Evolutionary conservation across 35 echinoderm and acorn worm species (phyloP), one percentile per base, ranked within the genome.

Genomic region (Amphiura filiformis): DNA sequence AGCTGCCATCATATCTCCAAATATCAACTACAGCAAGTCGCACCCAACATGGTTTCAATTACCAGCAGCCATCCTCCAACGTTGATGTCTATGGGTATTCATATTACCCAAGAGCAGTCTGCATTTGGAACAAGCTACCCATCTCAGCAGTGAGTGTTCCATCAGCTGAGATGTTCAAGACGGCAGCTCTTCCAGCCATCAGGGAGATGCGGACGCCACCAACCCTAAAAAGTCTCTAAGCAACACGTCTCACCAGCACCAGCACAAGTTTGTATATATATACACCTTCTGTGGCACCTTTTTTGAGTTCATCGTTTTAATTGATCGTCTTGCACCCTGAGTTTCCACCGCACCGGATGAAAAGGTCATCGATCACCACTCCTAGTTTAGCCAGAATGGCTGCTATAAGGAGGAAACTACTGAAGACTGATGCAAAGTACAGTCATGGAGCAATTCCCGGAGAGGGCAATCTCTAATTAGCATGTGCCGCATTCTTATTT

Each of bases 1-100:
- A n/a, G 28, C 28, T 86, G 75, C 84, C 84, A 75, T 65, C 84
- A 32, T 86, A 32, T 39, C 30, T 75, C 33, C 34, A 75, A 75
- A 52, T 76, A 23, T 2, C 61, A 5, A 70, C 61, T 23, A 15
- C 61, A 80, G 13, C 31, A 33, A 37, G 78, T 36, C 78, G 38
- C 78, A 33, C 1, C 30, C 34, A 37, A 13, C 78, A 80, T n/a
- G 17, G 34, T 23, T 36, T 23, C 34, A 80, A 36, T 1, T 80
- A 80, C n/a, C 30, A 35, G n/a, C 78, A 80, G 35, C 9, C 78
- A 36, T 15, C 9, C 78, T 80, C 78, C 9, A 80, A 35, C 35
- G 78, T 80, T 26, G 78, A 81, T 81, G 39, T 31, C 20, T 81
- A 81, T 22, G 36, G 13, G 31, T 81, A 81, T 39, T 42, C 38